These are phyloP conservation scores for Aurelia sp. DNA, from an alignment of 30 jellyfish, hydroid and myxozoan genomes.

Conservation along the genomic window DNA sequence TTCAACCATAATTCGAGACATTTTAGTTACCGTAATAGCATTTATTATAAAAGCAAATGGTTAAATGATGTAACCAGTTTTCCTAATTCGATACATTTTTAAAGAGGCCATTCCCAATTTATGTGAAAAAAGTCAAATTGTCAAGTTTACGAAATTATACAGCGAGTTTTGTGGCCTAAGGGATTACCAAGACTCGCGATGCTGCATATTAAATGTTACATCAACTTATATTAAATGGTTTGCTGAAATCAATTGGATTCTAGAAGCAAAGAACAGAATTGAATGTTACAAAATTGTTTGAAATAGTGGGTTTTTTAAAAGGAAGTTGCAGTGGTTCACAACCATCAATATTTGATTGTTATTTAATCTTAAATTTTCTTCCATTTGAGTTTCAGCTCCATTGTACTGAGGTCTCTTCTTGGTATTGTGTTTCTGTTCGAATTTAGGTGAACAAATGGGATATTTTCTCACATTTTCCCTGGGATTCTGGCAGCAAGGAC, in stretches of 20 bases:
- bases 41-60: conserved; percentile 39
- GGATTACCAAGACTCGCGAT: conserved; percentile 33
- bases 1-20: conserved; percentile 33
- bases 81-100: conserved; percentile 45
- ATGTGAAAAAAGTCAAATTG: conserved; percentile 19
- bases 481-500: too few species aligned
- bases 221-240: conserved; percentile 56
- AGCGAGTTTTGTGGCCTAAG: conserved; percentile 48
- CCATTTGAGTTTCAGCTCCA: too few species aligned
- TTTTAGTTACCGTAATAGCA: conserved; percentile 49
- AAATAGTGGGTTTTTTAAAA: too few species aligned
- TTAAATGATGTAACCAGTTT: conserved; percentile 47
- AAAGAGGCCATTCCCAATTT: conserved; percentile 30
- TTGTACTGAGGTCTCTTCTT: too few species aligned
- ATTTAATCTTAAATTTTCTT: too few species aligned
- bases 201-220: conserved; percentile 43
- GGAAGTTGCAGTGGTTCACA: too few species aligned
- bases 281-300: too few species aligned
- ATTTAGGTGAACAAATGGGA: too few species aligned
- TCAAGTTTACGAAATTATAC: conserved; percentile 49
- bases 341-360: too few species aligned
- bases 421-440: too few species aligned
- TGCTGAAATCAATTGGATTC: conserved; percentile 44
- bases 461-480: too few species aligned
- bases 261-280: not conserved